Conservation (phyloP, 1,140 invertebrate species). For the Metopolophium dirhodum region DNA sequence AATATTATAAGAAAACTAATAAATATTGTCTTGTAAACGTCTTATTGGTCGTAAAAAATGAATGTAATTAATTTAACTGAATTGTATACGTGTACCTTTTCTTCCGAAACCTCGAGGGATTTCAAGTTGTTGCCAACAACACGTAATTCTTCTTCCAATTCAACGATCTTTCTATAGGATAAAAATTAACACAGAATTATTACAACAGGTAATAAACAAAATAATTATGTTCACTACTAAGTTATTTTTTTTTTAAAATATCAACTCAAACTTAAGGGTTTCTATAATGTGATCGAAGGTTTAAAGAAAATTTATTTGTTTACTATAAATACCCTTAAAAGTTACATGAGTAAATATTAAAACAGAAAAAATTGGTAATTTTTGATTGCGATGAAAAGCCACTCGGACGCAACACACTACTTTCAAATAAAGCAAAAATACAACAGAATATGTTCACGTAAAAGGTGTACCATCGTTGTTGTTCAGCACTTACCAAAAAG, state of each 20-base stretch:
- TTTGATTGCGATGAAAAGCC: constrained; percentile 54
- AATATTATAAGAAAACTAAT: too few species aligned
- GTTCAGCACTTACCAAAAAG: constrained; percentile 24
- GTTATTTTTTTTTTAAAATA: not conserved
- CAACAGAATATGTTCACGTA: not conserved
- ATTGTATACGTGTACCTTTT: constrained; percentile 82
- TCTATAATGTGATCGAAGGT: not conserved
- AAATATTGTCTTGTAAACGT: not conserved
- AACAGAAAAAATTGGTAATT: constrained; percentile 53
- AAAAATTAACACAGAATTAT: constrained; percentile 21
- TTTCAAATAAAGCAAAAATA: constrained; percentile 31
- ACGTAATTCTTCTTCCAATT: constrained; percentile 98
- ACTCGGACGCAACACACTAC: constrained; percentile 36
- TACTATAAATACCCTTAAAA: constrained; percentile 29
- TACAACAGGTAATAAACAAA: not conserved
- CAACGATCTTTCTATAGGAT: constrained; percentile 95
- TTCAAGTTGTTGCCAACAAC: constrained; percentile 99
- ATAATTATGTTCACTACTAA: not conserved
- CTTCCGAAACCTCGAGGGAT: constrained; percentile 98
- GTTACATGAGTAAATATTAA: constrained; percentile 27
- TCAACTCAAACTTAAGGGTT: constrained; percentile 44
- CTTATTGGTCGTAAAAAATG: not conserved
- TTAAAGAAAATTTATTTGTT: not conserved
- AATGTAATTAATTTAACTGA: not conserved
- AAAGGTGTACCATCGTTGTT: not conserved